Evolutionary conservation across 2,113 vertebrate genomes (phyloP), one percentile per base, ranked within the genome.

Genomic region (Notothenia coriiceps): DNA sequence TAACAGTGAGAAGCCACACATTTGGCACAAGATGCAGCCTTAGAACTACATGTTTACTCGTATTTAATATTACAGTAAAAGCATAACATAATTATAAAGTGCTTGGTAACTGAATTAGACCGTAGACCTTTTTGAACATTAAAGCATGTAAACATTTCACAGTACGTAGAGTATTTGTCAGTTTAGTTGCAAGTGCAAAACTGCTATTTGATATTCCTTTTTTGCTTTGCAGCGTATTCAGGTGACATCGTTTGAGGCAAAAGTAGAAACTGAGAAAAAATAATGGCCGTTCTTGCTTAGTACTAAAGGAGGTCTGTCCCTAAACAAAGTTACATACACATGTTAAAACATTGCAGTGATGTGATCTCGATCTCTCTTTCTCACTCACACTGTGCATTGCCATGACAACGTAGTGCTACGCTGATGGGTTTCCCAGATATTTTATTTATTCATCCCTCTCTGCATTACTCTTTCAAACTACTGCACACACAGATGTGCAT

Each of bases 401-500:
- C 92, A 94, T 94, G 93, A 92, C 93, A 93, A 94, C 92, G 63
- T 22, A 69, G 77, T 62, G 77, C 89, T 65, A 87, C 90, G 85
- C 80, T 90, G 91, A 92, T 91, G 90, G 89, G 52, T 90, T 91
- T 91, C 81, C 88, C 83, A 89, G 85, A 89, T 88, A 86, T 91
- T 90, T 91, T 77, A 93, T 91, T 91, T 94, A 93, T 93, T 90
- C 91, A 93, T 89, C 88, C 57, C 81, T 83, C 80, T 77, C 86
- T 57, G 65, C 80, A 84, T 91, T 85, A 91, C 79, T 89, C 77
- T 89, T 87, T 92, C 77, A 89, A 70, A 70, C 63, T 22, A 52
- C 12, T 40, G 70, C 56, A 83, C 71, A 64, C 69, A 62, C 44
- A 22, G 50, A 78, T 70, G 77, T 77, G 70, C 54, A 60, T 52